Conservation (phyloP, 2,113 vertebrate species). For the Megalops atlanticus region DNA sequence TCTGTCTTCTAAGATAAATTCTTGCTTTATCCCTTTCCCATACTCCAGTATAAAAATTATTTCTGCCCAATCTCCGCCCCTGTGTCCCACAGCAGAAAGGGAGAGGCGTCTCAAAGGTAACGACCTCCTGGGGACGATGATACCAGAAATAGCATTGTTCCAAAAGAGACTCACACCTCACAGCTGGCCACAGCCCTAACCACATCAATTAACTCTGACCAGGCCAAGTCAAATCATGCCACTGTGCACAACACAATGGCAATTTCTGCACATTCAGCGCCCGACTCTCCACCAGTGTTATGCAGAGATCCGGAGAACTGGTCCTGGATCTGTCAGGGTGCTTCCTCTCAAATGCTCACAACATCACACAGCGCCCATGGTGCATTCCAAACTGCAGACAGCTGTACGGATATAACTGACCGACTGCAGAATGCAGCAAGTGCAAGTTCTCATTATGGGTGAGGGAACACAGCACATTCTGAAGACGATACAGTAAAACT, state of each 20-base stretch:
- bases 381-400: not conserved
- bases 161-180: not conserved
- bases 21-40: not conserved
- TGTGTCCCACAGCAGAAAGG: not conserved
- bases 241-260: not conserved
- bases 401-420: not conserved
- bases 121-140: not conserved
- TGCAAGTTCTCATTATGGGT: not conserved
- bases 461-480: not conserved
- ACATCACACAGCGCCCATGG: not conserved
- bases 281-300: not conserved
- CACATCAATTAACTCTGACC: not conserved
- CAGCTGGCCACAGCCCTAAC: not conserved
- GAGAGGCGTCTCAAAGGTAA: too few species aligned
- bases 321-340: too few species aligned
- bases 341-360: not conserved
- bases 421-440: not conserved
- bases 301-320: not conserved
- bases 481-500: not conserved
- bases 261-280: not conserved
- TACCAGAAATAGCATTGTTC: not conserved
- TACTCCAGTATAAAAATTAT: constrained; percentile 18
- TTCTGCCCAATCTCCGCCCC: not conserved
- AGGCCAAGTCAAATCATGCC: not conserved
- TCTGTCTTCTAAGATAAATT: not conserved